A percentile compares a stretch with the other conserved stretches of the same genome.
phyloP scores from a whole-genome alignment of 2,888 invertebrate species.

The Dysmachus trigonus region DNA sequence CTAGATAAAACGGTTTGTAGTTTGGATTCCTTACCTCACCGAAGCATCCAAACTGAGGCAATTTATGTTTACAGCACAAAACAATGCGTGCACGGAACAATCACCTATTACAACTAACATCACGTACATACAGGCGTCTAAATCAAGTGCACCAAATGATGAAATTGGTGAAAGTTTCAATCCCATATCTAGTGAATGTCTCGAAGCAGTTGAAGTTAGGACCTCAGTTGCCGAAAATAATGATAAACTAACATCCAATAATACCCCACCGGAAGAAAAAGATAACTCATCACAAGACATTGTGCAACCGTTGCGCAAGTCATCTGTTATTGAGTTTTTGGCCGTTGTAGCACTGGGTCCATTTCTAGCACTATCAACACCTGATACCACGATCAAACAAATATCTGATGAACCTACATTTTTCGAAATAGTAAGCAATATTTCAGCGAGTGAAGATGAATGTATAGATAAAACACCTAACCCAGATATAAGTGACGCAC shows the following conservation, averaged over 20 bases:
- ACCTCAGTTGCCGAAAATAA: neutral
- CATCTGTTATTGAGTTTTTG: constrained; percentile 18
- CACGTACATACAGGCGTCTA: neutral
- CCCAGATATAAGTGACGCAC: neutral
- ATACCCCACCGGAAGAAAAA: neutral
- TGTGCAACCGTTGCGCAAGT: neutral
- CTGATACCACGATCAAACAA: neutral
- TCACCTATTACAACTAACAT: neutral
- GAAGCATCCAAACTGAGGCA: constrained; percentile 18
- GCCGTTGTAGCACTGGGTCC: neutral
- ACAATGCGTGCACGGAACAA: constrained; percentile 8
- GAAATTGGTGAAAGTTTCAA: neutral
- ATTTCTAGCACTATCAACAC: neutral
- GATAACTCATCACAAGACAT: neutral
- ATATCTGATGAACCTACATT: neutral
- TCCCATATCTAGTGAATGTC: neutral
- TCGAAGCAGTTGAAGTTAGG: neutral
- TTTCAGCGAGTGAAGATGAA: neutral
- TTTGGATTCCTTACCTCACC: neutral
- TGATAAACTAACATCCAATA: neutral
- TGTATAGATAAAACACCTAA: neutral
- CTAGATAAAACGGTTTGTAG: constrained; percentile 29
- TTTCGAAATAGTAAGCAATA: neutral
- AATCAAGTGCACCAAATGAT: neutral
- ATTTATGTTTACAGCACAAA: constrained; percentile 39